Evolutionary conservation across 2,797 vertebrate species (phyloP).

Genomic region (Vultur gryphus): DNA sequence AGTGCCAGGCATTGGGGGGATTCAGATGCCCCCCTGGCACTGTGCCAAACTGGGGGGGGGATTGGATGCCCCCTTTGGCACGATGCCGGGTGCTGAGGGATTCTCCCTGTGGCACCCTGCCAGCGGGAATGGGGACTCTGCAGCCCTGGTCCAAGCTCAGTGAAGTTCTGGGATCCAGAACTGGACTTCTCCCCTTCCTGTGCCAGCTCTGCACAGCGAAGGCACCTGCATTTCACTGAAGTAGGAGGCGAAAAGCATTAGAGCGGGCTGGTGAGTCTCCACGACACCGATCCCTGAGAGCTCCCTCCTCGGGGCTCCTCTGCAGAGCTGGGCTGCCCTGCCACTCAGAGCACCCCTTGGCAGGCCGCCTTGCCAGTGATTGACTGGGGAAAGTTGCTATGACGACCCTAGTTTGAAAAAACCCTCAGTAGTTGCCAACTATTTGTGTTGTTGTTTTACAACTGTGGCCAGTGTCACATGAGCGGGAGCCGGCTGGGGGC

Average conservation of each 20-base stretch:
- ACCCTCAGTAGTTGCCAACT: slow-evolving; percentile 76
- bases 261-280: neutral
- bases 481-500: slow-evolving; percentile 83
- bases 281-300: slow-evolving; percentile 9
- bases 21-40: slow-evolving; percentile 45
- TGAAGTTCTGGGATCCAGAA: neutral
- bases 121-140: neutral
- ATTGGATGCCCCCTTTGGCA: slow-evolving; percentile 10
- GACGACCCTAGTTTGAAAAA: slow-evolving; percentile 76
- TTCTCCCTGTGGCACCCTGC: slow-evolving; percentile 12
- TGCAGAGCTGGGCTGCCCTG: neutral
- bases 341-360: slow-evolving; percentile 47
- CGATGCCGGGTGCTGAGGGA: neutral
- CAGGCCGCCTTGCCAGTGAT: slow-evolving; percentile 65
- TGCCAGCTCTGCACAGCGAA: neutral
- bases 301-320: neutral
- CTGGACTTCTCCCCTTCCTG: neutral
- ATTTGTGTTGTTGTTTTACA: slow-evolving; percentile 81
- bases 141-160: neutral
- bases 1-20: neutral
- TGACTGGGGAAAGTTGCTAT: slow-evolving; percentile 78
- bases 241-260: accelerated
- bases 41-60: neutral
- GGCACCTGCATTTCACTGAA: accelerated
- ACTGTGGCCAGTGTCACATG: slow-evolving; percentile 80